These are phyloP conservation scores for Drosophila rufa DNA, from an alignment of 1,140 invertebrate genomes.

Conservation along the genomic window DNA sequence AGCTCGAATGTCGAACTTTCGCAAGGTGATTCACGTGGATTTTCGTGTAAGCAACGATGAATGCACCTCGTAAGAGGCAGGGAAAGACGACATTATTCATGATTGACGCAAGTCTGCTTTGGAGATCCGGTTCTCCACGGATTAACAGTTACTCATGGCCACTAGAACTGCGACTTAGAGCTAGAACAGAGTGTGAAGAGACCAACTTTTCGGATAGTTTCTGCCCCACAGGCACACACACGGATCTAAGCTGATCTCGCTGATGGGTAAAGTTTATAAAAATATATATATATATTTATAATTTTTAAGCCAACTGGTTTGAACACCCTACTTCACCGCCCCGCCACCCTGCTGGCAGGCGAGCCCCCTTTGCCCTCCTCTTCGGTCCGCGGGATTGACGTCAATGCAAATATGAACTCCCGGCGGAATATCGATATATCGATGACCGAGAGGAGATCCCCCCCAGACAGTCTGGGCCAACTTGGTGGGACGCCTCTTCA, in stretches of 20 bases:
- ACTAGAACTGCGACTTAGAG: constrained; percentile 39
- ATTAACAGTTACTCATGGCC: constrained; percentile 29
- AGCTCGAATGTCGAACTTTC: constrained; percentile 36
- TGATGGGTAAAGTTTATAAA: constrained; percentile 18
- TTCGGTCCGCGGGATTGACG: constrained; percentile 61
- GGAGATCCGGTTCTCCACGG: constrained; percentile 56
- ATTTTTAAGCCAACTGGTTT: constrained; percentile 43
- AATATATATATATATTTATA: constrained; percentile 4
- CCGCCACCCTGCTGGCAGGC: background rate
- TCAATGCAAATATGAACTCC: constrained; percentile 76
- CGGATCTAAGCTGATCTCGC: constrained; percentile 31
- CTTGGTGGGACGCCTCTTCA: constrained; percentile 36
- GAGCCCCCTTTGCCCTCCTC: constrained; percentile 12
- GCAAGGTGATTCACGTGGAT: constrained; percentile 58
- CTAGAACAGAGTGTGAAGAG: constrained; percentile 30
- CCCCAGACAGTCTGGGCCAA: constrained; percentile 34
- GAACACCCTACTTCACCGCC: constrained; percentile 7
- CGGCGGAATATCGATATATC: constrained; percentile 43
- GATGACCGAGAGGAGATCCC: constrained; percentile 19
- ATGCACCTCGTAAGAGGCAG: constrained; percentile 15
- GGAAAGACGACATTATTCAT: constrained; percentile 43
- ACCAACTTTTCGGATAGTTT: constrained; percentile 31
- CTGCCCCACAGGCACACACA: constrained; percentile 13
- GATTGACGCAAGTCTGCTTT: constrained; percentile 32
- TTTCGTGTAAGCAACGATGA: constrained; percentile 28